phyloP scores from a whole-genome alignment of 53 echinoderm and acorn worm species.

The Crossaster papposus region DNA sequence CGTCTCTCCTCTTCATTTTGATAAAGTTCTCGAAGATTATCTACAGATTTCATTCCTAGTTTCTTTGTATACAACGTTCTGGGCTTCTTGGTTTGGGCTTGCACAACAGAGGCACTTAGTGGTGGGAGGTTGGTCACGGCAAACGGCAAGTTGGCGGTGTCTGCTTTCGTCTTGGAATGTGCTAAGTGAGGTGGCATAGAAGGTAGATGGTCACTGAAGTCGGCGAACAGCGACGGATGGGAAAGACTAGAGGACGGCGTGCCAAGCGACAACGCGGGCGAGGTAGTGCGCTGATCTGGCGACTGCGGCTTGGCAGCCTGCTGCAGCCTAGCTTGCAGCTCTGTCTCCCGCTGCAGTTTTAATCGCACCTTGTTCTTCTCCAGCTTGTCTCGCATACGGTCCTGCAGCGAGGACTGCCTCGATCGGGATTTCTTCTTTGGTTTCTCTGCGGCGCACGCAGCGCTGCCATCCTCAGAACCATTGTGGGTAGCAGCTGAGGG shows the following conservation, averaged over 20 bases:
- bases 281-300: slow-evolving; percentile 50
- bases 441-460: slow-evolving; percentile 4
- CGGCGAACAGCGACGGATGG: slow-evolving; percentile 38
- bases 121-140: slow-evolving; percentile 59
- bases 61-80: slow-evolving; percentile 82
- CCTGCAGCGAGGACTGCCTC: slow-evolving; percentile 61
- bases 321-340: slow-evolving; percentile 69
- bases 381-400: slow-evolving; percentile 76
- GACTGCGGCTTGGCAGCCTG: slow-evolving; percentile 38
- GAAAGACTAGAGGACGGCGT: slow-evolving; percentile 50
- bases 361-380: slow-evolving; percentile 81
- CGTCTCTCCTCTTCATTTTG: slow-evolving; percentile 80
- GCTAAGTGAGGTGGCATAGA: slow-evolving; percentile 57
- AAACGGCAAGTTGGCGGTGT: slow-evolving; percentile 53
- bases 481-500: not conserved
- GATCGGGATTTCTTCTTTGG: slow-evolving; percentile 47
- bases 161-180: slow-evolving; percentile 58
- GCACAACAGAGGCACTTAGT: slow-evolving; percentile 71
- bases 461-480: slow-evolving; percentile 7
- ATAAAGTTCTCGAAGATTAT: slow-evolving; percentile 72
- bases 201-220: slow-evolving; percentile 54
- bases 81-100: slow-evolving; percentile 73
- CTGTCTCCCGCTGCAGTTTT: slow-evolving; percentile 75
- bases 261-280: slow-evolving; percentile 44
- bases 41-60: slow-evolving; percentile 73